Base-by-base conservation (phyloP, 2,113 vertebrate genomes). In the Entosphenus tridentatus region DNA sequence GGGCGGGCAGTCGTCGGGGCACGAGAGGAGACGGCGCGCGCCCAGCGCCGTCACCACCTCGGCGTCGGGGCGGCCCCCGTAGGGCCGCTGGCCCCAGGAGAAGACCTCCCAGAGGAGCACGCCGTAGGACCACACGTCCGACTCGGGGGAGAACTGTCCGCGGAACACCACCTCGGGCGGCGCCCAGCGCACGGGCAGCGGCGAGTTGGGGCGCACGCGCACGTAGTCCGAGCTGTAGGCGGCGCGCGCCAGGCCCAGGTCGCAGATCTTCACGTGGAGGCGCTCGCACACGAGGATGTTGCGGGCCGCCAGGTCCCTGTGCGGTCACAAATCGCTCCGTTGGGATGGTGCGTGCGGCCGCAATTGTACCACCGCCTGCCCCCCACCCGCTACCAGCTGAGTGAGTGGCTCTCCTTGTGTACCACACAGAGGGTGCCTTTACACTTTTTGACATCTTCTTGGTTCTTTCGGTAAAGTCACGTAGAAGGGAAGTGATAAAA, bases 21-120 rank as follows among this genome's bases (percentile, higher is more conserved):
- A 97, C 0, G 90, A 89, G 74, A 98, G 78, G 71, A 95, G 81
- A 75, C 96, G 93, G 2, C 89, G 80, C 75, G 96, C 95, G 8
- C 91, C 81, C 75, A 95, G 85, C 92, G 96, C 95, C 78, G 96
- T 92, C 54, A 98, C 89, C 73, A 98, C 93, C 75, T 98, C 93
- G 77, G 96, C 92, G 75, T 98, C 96, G 72, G 87, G 93, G 76
- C 95, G 96, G 3, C 92, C 93, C 0, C 96, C 96, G 58, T 87
- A 98, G 0, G 93, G 93, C 77, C 96, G 92, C 17, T 96, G 85
- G 57, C 93, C 93, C 11, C 95, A 98, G 78, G 90, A 96, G 80
- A 98, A 98, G 62, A 98, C 86, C 75, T 98, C 93, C 92, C 93
- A 98, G 17, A 98, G 72, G 62, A 98, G 86, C 2, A 98, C 92